A percentile compares a stretch with the other conserved stretches of the same genome.
Conservation (phyloP, 2,888 invertebrate species). For the Ochlodes sylvanus region DNA sequence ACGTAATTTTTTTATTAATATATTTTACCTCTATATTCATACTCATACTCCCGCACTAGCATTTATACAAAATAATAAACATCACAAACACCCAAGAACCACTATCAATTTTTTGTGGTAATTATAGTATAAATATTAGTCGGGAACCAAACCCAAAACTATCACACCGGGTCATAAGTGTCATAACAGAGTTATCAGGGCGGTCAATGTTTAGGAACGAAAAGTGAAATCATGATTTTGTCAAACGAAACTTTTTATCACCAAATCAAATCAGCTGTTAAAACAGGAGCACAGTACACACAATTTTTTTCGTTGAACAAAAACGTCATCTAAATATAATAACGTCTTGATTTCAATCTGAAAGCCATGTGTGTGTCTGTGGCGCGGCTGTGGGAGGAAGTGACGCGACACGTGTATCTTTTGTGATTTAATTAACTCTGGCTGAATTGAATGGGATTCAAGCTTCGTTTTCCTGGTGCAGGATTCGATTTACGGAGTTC, state of each 20-base stretch:
- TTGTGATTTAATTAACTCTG: conserved; percentile 52
- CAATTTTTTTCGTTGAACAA: conserved; percentile 45
- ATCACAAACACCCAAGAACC: too few species aligned
- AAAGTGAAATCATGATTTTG: conserved; percentile 4
- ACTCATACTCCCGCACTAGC: too few species aligned
- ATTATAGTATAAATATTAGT: too few species aligned
- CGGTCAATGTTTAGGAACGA: not conserved
- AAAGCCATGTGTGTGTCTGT: conserved; percentile 65
- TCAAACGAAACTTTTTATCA: not conserved
- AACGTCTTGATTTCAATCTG: conserved; percentile 69
- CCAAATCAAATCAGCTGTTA: conserved; percentile 45
- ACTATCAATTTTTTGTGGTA: too few species aligned
- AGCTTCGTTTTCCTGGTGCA: not conserved
- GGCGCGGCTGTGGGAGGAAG: conserved; percentile 59
- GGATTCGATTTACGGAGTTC: conserved; percentile 2
- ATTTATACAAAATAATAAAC: too few species aligned
- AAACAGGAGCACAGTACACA: conserved; percentile 32
- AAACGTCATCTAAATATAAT: conserved; percentile 76
- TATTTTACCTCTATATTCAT: too few species aligned
- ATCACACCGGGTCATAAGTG: not conserved
- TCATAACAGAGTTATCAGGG: not conserved
- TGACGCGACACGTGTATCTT: conserved; percentile 59
- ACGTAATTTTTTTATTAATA: too few species aligned
- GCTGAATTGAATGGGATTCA: not conserved
- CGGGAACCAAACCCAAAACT: too few species aligned